phyloP scores from a whole-genome alignment of 2,113 vertebrate species.

The Chaetura pelagica region DNA sequence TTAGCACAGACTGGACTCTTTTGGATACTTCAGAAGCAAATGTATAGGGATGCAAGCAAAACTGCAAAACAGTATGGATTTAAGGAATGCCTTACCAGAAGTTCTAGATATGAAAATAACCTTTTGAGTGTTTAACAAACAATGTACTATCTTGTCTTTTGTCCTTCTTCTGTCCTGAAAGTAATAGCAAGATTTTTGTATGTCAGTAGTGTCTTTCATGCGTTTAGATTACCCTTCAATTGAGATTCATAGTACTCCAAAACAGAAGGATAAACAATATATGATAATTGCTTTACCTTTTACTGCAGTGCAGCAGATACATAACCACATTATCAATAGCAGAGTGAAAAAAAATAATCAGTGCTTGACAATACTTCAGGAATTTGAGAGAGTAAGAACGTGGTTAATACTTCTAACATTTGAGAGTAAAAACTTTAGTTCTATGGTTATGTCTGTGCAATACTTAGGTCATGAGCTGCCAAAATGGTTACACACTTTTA shows the following conservation, averaged over 20 bases:
- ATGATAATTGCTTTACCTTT: constrained; percentile 47
- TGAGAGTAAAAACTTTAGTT: background rate
- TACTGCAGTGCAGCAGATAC: constrained; percentile 14
- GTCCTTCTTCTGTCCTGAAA: constrained; percentile 27
- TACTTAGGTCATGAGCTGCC: background rate
- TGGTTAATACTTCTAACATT: background rate
- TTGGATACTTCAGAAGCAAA: background rate
- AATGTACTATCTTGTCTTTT: background rate
- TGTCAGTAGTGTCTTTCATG: constrained; percentile 24
- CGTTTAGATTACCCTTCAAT: constrained; percentile 55
- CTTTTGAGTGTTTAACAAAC: background rate
- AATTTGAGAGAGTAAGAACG: background rate
- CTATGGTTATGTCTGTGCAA: background rate
- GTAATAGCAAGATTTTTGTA: background rate
- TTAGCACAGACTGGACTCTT: background rate
- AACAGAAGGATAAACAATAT: constrained; percentile 53
- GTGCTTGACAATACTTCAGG: background rate
- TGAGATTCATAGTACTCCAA: background rate
- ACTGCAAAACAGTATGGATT: background rate
- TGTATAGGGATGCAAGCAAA: background rate
- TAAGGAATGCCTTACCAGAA: background rate
- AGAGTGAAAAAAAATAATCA: background rate
- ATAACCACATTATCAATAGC: constrained; percentile 1
- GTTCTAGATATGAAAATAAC: background rate
- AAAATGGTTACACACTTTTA: background rate